These are phyloP conservation scores for Xenopus petersii DNA, from an alignment of 2,797 vertebrate genomes.

Conservation along the genomic window DNA sequence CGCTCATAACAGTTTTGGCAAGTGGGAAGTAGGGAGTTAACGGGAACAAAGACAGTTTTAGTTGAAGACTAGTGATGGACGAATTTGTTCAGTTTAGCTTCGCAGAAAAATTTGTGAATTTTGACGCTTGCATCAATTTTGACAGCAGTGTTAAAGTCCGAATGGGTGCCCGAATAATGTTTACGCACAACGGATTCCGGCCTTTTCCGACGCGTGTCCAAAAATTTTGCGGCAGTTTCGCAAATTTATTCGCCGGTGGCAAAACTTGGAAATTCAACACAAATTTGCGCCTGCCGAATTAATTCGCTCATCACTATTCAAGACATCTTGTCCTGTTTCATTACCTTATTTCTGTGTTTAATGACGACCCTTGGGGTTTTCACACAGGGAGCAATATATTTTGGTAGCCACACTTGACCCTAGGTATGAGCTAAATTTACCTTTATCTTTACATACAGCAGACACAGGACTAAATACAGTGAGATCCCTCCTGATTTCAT, in stretches of 20 bases:
- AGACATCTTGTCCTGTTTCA: slow-evolving; percentile 17
- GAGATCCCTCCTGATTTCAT: slow-evolving; percentile 1
- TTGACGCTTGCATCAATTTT: no score
- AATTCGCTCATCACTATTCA: neutral
- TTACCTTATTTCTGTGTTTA: slow-evolving; percentile 15
- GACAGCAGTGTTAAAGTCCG: no score
- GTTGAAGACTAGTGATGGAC: neutral
- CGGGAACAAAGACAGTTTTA: slow-evolving; percentile 22
- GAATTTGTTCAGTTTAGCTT: no score
- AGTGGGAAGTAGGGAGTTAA: slow-evolving; percentile 13
- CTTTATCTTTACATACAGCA: neutral
- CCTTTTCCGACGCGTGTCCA: no score
- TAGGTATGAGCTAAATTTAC: slow-evolving; percentile 23
- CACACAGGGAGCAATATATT: slow-evolving; percentile 12
- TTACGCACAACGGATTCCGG: no score
- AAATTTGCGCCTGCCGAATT: no score
- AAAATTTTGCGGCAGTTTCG: no score
- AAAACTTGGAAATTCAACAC: no score
- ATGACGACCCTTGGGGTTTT: slow-evolving; percentile 29
- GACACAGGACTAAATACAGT: neutral
- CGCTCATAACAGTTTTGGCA: neutral
- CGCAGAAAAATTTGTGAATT: no score
- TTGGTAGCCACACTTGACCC: slow-evolving; percentile 19
- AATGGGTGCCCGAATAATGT: no score
- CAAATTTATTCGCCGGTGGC: no score